Conservation (phyloP, 2,888 invertebrate genomes). For the Matsumyia berberina region DNA sequence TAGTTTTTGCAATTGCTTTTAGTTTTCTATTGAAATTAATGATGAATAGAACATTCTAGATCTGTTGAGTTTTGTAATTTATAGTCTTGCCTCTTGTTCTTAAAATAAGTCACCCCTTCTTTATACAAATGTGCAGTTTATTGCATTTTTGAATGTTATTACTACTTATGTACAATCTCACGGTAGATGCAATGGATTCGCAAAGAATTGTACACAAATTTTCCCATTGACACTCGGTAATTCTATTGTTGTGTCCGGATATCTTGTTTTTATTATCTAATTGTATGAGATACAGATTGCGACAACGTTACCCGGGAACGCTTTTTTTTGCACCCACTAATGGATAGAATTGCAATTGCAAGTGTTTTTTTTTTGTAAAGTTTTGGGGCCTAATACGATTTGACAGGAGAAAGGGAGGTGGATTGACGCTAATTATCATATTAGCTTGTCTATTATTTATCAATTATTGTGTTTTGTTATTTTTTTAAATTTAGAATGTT, state of each 20-base stretch:
- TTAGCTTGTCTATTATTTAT: slow-evolving; percentile 58
- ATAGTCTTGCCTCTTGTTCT: slow-evolving; percentile 32
- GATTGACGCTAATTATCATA: slow-evolving; percentile 54
- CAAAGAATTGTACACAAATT: slow-evolving; percentile 31
- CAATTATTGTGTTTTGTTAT: slow-evolving; percentile 43
- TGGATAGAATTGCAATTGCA: background rate
- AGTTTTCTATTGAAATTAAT: slow-evolving; percentile 20
- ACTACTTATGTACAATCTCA: slow-evolving; percentile 40
- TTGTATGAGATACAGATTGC: slow-evolving; percentile 33
- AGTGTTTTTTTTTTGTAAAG: background rate
- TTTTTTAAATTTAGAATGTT: slow-evolving; percentile 26
- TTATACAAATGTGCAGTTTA: slow-evolving; percentile 21
- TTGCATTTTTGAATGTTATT: slow-evolving; percentile 6
- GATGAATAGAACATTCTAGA: slow-evolving; percentile 36
- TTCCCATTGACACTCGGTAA: slow-evolving; percentile 70
- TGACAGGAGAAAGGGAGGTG: slow-evolving; percentile 2
- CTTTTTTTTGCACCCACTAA: slow-evolving; percentile 29
- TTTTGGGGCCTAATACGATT: slow-evolving; percentile 16
- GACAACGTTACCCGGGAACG: slow-evolving; percentile 23
- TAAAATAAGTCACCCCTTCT: slow-evolving; percentile 38
- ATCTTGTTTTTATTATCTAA: slow-evolving; percentile 55
- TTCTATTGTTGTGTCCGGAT: slow-evolving; percentile 67
- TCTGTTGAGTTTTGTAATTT: slow-evolving; percentile 21
- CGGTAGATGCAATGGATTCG: slow-evolving; percentile 13
- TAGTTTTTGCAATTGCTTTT: background rate